A percentile compares a stretch with the other conserved stretches of the same genome.
These are phyloP conservation scores for Paraplagusia blochii DNA, from an alignment of 2,113 vertebrate genomes.

Conservation along the genomic window DNA sequence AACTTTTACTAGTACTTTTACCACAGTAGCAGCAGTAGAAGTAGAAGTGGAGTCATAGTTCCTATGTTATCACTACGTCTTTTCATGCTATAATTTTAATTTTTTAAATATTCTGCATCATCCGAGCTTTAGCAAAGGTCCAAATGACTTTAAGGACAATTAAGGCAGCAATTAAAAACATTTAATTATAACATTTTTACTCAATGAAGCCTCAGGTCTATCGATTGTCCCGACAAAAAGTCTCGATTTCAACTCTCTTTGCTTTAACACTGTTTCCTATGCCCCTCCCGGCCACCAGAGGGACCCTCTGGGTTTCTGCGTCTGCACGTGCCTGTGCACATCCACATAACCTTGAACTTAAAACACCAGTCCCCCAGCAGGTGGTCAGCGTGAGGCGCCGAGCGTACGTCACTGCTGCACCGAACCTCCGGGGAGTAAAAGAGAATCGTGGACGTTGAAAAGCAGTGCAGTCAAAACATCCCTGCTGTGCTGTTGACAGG, in stretches of 20 bases:
- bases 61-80: too few species aligned
- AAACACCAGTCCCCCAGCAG: slow-evolving; percentile 36
- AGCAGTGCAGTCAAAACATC: slow-evolving; percentile 51
- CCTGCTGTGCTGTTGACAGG: slow-evolving; percentile 49
- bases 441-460: slow-evolving; percentile 21
- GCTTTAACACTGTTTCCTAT: slow-evolving; percentile 12
- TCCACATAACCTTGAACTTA: slow-evolving; percentile 54
- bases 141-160: too few species aligned
- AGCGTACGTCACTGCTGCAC: slow-evolving; percentile 18
- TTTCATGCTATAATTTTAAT: too few species aligned
- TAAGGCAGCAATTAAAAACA: too few species aligned
- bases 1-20: too few species aligned
- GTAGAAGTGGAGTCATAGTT: too few species aligned
- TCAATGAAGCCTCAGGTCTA: background rate
- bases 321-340: slow-evolving; percentile 32
- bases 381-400: slow-evolving; percentile 47
- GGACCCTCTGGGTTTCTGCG: slow-evolving; percentile 22
- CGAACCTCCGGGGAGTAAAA: slow-evolving; percentile 24
- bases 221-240: too few species aligned
- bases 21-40: background rate
- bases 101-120: too few species aligned
- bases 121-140: too few species aligned
- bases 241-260: background rate
- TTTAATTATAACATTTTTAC: too few species aligned
- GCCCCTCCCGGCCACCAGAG: too few species aligned